These are phyloP conservation scores for Rhysida immarginata DNA, from an alignment of 1,140 invertebrate genomes.

Conservation along the genomic window DNA sequence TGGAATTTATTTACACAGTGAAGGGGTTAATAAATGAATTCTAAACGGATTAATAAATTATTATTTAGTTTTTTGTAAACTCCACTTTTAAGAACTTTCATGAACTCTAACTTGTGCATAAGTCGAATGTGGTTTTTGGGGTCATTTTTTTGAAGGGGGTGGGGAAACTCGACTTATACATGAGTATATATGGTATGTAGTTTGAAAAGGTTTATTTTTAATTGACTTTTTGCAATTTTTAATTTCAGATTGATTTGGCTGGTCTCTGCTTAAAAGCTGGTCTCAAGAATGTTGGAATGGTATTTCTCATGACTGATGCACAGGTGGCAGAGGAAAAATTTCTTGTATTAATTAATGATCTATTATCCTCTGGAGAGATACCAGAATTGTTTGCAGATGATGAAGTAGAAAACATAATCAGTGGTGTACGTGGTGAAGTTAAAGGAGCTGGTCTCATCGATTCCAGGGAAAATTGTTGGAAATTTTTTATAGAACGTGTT, in stretches of 20 bases:
- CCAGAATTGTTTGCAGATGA: conserved; percentile 90
- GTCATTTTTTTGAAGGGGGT: too few relatives aligned
- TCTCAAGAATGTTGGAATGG: conserved; percentile 80
- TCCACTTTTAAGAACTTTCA: too few relatives aligned
- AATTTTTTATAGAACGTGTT: conserved; percentile 90
- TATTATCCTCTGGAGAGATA: conserved; percentile 88
- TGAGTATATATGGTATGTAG: neutral
- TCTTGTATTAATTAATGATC: conserved; percentile 86
- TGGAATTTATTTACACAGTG: too few relatives aligned
- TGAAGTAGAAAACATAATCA: conserved; percentile 88
- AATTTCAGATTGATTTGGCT: conserved; percentile 55
- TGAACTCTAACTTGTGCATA: too few relatives aligned
- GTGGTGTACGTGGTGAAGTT: conserved; percentile 69
- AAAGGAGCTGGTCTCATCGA: conserved; percentile 62
- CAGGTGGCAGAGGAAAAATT: conserved; percentile 91
- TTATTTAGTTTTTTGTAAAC: too few relatives aligned
- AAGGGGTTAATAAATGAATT: too few relatives aligned
- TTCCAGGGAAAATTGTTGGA: conserved; percentile 91
- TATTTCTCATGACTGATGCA: conserved; percentile 93
- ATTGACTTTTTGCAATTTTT: too few relatives aligned
- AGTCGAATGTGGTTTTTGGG: too few relatives aligned
- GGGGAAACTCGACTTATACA: neutral
- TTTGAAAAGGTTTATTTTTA: conserved; percentile 1
- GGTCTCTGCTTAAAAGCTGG: conserved; percentile 78
- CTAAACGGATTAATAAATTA: too few relatives aligned